phyloP scores from a whole-genome alignment of 2,888 invertebrate genomes.

The Leucoptera coffeella region DNA sequence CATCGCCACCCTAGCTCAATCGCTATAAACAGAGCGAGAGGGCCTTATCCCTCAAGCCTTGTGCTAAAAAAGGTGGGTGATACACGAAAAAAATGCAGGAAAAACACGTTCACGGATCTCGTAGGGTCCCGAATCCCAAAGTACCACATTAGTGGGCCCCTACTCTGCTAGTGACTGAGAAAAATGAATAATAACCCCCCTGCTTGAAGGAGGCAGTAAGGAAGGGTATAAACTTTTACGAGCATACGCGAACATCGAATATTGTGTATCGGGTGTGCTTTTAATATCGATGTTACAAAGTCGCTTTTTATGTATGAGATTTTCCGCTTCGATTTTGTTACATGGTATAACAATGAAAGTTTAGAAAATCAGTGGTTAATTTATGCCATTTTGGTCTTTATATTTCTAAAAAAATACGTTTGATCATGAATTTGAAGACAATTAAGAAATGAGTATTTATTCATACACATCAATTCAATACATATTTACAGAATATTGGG shows the following conservation, averaged over 20 bases:
- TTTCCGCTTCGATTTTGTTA: too few relatives aligned
- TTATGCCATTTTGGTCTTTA: too few relatives aligned
- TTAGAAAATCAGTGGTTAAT: too few relatives aligned
- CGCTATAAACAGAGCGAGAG: slow-evolving; percentile 24
- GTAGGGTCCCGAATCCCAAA: slow-evolving; percentile 39
- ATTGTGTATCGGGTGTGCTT: too few relatives aligned
- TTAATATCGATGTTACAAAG: too few relatives aligned
- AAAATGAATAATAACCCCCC: slow-evolving; percentile 44
- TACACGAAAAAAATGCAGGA: slow-evolving; percentile 33
- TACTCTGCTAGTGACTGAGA: slow-evolving; percentile 30
- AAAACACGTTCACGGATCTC: slow-evolving; percentile 46
- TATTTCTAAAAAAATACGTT: too few relatives aligned
- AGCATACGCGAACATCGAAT: slow-evolving; percentile 6
- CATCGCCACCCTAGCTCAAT: slow-evolving; percentile 33
- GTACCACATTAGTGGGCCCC: slow-evolving; percentile 43
- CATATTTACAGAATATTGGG: too few relatives aligned
- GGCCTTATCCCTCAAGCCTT: slow-evolving; percentile 4
- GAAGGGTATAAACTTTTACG: slow-evolving; percentile 5
- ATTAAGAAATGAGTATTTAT: too few relatives aligned
- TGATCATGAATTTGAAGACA: too few relatives aligned
- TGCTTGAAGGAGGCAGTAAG: slow-evolving; percentile 1
- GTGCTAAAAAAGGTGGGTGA: slow-evolving; percentile 14
- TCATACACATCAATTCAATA: too few relatives aligned
- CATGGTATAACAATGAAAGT: too few relatives aligned
- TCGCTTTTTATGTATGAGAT: too few relatives aligned